Evolutionary conservation across 2,888 invertebrate genomes (phyloP).

Genomic region (Thymelicus acteon): DNA sequence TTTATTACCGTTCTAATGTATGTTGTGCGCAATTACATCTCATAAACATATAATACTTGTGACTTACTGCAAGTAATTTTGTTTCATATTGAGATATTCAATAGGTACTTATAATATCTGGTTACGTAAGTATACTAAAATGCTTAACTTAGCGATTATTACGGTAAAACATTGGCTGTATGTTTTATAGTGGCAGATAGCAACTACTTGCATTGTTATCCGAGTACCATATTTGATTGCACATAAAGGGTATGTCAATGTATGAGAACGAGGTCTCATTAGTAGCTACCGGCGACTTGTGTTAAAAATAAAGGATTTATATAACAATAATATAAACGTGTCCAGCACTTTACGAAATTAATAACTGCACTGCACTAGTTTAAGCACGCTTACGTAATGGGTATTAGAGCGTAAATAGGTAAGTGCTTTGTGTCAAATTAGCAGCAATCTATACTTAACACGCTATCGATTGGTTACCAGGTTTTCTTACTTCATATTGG

Average conservation of each 20-base stretch:
- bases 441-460: constrained; percentile 7
- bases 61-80: too few relatives aligned
- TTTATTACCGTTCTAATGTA: too few relatives aligned
- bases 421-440: constrained; percentile 36
- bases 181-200: neutral
- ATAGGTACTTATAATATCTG: too few relatives aligned
- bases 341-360: constrained; percentile 33
- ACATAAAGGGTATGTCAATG: constrained; percentile 30
- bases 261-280: constrained; percentile 32
- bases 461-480: neutral
- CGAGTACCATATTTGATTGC: constrained; percentile 16
- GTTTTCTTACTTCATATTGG: too few relatives aligned
- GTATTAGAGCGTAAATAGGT: constrained; percentile 43
- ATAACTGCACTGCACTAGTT: constrained; percentile 33
- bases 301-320: constrained; percentile 14
- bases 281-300: neutral
- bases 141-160: neutral
- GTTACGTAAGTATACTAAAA: neutral
- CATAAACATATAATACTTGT: too few relatives aligned
- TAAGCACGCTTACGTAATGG: constrained; percentile 39
- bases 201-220: constrained; percentile 21
- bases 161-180: constrained; percentile 16
- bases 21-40: too few relatives aligned
- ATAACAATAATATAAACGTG: constrained; percentile 21
- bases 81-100: too few relatives aligned